Evolutionary conservation across 2,797 vertebrate genomes (phyloP), one percentile per base, ranked within the genome.

Genomic region (Anguilla megastoma): DNA sequence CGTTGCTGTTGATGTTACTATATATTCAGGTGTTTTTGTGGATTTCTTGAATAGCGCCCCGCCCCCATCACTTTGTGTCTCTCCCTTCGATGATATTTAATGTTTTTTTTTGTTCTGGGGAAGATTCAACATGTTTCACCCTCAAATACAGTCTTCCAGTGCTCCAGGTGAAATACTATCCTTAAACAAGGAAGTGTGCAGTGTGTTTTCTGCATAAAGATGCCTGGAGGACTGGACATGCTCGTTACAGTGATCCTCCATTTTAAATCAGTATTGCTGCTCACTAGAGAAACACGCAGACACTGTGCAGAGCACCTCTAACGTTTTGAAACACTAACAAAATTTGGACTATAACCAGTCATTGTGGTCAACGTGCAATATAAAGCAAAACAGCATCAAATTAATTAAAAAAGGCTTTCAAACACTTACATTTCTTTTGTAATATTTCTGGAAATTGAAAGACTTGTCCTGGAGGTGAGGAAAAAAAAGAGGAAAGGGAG

Each of bases 391-490:
- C 10, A n/a, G 8, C 79, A 82, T 50, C 41, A 48, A 24, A 48
- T n/a, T 50, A 3, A 82, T 24, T 48, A 18, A 82, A 82, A 80
- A 21, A 1, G 36, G 16, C 41, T 80, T 80, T 9, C 6, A 80
- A 82, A 82, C n/a, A 24, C 45, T 66, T n/a, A 84, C 54, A n/a
- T 85, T 76, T 74, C 74, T 54, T 30, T 82, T 45, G n/a, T 52
- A n/a, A 16, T 24, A 76, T 50, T 45, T 36, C 66, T 74, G 48
- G 48, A 45, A 66, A 69, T 63, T 36, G 24, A 86, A 66, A 60
- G 21, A 36, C 16, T 52, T n/a, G n/a, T 30, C 10, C 5, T 21
- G 6, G 71, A 41, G 80, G 12, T 30, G 8, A 63, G n/a, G 27
- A 27, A 12, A 10, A 18, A 45, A 24, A 1, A 0, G 48, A 82